Evolutionary conservation across 1,140 invertebrate genomes (phyloP).

Genomic region (Zelostemma sp.): DNA sequence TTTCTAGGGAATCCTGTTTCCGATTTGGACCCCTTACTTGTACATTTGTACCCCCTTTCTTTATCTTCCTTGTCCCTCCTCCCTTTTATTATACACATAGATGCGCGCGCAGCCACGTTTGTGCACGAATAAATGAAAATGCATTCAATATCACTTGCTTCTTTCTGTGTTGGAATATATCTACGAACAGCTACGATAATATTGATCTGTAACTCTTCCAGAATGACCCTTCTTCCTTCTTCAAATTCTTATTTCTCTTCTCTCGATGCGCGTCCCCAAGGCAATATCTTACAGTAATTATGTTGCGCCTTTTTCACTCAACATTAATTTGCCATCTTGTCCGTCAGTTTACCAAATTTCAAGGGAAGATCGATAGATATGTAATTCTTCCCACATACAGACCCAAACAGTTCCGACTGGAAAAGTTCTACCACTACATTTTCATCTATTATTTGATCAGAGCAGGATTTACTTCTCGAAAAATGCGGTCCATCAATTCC

Average conservation of each 20-base stretch:
- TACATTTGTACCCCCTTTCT: conserved; percentile 38
- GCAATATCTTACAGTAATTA: conserved; percentile 57
- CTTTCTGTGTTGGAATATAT: conserved; percentile 47
- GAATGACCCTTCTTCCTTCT: conserved; percentile 40
- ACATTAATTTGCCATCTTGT: conserved; percentile 37
- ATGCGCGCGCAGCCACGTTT: neutral
- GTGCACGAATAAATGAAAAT: conserved; percentile 27
- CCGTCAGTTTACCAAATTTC: neutral
- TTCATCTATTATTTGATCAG: no score
- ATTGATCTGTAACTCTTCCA: conserved; percentile 52
- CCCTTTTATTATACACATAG: neutral
- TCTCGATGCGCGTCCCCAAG: conserved; percentile 30
- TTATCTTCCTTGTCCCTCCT: no score
- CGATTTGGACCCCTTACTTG: conserved; percentile 44
- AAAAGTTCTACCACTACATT: no score
- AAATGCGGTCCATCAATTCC: no score
- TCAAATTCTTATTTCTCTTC: conserved; percentile 25
- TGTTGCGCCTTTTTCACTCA: conserved; percentile 47
- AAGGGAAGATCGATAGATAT: neutral
- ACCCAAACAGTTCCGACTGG: no score
- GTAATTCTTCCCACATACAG: no score
- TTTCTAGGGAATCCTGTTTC: conserved; percentile 49
- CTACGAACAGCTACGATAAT: conserved; percentile 55
- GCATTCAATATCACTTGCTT: conserved; percentile 46
- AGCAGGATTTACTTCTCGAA: no score